Percentiles rank a stretch among this genome's conserved stretches.
Evolutionary conservation across 2,797 vertebrate genomes (phyloP).

Genomic region (Typhlichthys eigenmanni): DNA sequence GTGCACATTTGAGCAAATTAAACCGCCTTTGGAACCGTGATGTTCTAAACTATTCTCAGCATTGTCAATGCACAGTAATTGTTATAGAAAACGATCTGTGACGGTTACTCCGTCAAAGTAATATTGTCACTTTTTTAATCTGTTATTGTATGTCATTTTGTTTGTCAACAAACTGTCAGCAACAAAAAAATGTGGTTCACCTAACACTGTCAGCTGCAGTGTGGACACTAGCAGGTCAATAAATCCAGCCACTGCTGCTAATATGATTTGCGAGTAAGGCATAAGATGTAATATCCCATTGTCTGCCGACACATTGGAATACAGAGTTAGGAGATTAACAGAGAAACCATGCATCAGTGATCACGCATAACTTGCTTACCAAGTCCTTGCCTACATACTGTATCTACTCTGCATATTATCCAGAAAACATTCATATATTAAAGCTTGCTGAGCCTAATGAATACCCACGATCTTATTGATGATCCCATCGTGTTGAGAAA

Average conservation of each 20-base stretch:
- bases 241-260: constrained; percentile 17
- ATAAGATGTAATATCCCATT: constrained; percentile 56
- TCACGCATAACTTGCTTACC: constrained; percentile 63
- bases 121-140: too few relatives aligned
- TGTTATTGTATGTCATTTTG: too few relatives aligned
- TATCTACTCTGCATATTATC: constrained; percentile 61
- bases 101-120: too few relatives aligned
- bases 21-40: too few relatives aligned
- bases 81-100: too few relatives aligned
- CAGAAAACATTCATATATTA: constrained; percentile 70
- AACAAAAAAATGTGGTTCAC: too few relatives aligned
- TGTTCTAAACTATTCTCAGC: too few relatives aligned
- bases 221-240: constrained; percentile 12
- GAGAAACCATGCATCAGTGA: constrained; percentile 62
- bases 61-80: too few relatives aligned
- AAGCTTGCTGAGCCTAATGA: constrained; percentile 71
- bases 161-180: too few relatives aligned
- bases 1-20: too few relatives aligned
- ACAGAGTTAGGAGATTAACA: constrained; percentile 49
- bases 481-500: constrained; percentile 66
- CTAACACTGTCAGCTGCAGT: constrained; percentile 1
- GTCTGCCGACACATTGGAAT: constrained; percentile 57
- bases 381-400: constrained; percentile 8
- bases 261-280: constrained; percentile 56
- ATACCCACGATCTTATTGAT: constrained; percentile 74